Evolutionary conservation across 2,113 vertebrate genomes (phyloP).

Genomic region (Scomber japonicus): DNA sequence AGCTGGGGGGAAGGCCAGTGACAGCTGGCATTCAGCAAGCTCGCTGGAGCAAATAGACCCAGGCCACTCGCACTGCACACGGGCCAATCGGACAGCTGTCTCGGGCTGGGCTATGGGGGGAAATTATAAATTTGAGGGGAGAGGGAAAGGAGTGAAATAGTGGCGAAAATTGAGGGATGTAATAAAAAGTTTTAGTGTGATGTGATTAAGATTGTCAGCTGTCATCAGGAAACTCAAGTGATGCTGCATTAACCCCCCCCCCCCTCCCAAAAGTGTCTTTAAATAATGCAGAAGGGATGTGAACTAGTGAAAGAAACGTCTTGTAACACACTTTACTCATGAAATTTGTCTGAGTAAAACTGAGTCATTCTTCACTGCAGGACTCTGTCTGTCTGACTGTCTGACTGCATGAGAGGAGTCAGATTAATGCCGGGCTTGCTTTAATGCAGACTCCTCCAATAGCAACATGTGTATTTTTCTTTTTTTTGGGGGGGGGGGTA

Average conservation of each 20-base stretch:
- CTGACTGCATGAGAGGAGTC: background rate
- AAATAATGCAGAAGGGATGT: slow-evolving; percentile 30
- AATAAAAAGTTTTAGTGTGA: background rate
- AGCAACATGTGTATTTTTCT: background rate
- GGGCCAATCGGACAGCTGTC: slow-evolving; percentile 54
- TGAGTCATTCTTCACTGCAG: slow-evolving; percentile 5
- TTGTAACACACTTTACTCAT: slow-evolving; percentile 13
- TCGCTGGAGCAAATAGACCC: slow-evolving; percentile 55
- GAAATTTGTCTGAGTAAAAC: slow-evolving; percentile 19
- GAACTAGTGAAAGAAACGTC: background rate
- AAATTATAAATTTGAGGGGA: slow-evolving; percentile 41
- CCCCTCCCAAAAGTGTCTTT: background rate
- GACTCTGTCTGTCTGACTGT: background rate
- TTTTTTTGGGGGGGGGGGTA: background rate
- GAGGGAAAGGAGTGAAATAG: background rate
- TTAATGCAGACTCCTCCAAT: slow-evolving; percentile 14
- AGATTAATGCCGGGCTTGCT: slow-evolving; percentile 13
- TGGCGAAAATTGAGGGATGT: background rate
- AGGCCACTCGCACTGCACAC: slow-evolving; percentile 24
- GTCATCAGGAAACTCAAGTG: background rate
- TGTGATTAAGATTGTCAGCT: background rate
- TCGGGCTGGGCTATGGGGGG: slow-evolving; percentile 16
- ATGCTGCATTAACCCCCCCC: background rate
- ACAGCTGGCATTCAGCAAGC: slow-evolving; percentile 73
- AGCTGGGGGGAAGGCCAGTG: slow-evolving; percentile 60